Conservation (phyloP, 2,113 vertebrate species). For the Pantherophis guttatus region DNA sequence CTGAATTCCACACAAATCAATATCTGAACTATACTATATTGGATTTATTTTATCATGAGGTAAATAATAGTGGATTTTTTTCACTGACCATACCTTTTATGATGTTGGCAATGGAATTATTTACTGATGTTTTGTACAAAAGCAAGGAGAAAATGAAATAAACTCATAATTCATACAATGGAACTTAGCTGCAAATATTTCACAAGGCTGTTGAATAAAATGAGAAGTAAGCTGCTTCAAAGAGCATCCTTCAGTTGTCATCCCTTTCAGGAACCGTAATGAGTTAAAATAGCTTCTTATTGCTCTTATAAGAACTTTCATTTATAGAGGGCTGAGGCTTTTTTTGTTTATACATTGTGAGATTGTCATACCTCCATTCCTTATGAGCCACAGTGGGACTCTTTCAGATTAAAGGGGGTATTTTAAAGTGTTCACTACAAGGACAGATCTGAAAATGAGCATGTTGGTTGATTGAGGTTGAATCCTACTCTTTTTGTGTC, state of each 20-base stretch:
- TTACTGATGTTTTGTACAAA: background rate
- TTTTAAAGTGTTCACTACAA: background rate
- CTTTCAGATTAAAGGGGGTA: background rate
- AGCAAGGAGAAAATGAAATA: background rate
- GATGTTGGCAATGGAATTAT: background rate
- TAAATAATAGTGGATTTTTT: background rate
- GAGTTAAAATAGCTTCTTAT: background rate
- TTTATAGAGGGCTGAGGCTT: background rate
- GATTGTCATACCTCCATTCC: background rate
- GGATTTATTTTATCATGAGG: background rate
- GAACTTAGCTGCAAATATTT: background rate
- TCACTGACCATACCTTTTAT: background rate
- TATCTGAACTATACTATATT: background rate
- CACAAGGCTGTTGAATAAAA: background rate
- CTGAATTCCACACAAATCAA: background rate
- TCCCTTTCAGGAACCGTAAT: background rate
- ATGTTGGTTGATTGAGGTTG: background rate
- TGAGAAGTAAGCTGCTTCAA: background rate
- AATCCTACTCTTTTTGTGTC: background rate
- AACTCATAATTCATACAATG: background rate
- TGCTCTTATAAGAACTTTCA: background rate
- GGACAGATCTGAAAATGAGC: background rate
- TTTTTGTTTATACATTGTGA: background rate
- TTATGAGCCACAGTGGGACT: background rate
- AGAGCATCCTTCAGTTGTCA: background rate